A percentile compares a stretch with the other conserved stretches of the same genome.
Conservation (phyloP, 2,888 invertebrate genomes). For the Acanthosoma haemorrhoidale region DNA sequence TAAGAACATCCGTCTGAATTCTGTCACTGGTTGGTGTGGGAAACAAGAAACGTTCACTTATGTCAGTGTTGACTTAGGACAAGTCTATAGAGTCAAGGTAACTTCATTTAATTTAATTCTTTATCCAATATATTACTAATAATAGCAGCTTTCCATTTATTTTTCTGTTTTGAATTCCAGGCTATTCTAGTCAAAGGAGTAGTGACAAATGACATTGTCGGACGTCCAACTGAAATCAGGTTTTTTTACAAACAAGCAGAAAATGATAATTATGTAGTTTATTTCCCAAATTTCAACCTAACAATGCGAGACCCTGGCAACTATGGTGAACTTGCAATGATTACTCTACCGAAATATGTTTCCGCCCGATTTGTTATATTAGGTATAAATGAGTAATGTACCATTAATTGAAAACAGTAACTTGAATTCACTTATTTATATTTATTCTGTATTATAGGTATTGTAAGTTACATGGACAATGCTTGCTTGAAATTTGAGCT, state of each 20-base stretch:
- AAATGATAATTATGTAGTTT: conserved; percentile 90
- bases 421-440: background rate
- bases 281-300: conserved; percentile 92
- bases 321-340: conserved; percentile 94
- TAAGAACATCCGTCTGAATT: conserved; percentile 78
- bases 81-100: conserved; percentile 79
- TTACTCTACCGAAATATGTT: conserved; percentile 87
- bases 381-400: conserved; percentile 42
- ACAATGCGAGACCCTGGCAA: conserved; percentile 94
- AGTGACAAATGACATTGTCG: conserved; percentile 90
- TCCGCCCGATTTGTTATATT: conserved; percentile 90
- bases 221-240: conserved; percentile 90
- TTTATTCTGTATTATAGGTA: conserved; percentile 52
- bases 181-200: conserved; percentile 91
- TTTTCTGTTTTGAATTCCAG: conserved; percentile 35
- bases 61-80: conserved; percentile 89
- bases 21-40: conserved; percentile 95
- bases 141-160: background rate
- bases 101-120: background rate
- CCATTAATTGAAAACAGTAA: background rate
- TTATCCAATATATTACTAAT: background rate
- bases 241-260: conserved; percentile 96
- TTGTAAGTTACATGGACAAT: conserved; percentile 94
- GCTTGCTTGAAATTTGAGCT: conserved; percentile 93
- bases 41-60: conserved; percentile 95